Percentiles rank a stretch among this genome's conserved stretches.
Evolutionary conservation across 2,888 invertebrate species (phyloP).

Genomic region (Uloborus plumipes): DNA sequence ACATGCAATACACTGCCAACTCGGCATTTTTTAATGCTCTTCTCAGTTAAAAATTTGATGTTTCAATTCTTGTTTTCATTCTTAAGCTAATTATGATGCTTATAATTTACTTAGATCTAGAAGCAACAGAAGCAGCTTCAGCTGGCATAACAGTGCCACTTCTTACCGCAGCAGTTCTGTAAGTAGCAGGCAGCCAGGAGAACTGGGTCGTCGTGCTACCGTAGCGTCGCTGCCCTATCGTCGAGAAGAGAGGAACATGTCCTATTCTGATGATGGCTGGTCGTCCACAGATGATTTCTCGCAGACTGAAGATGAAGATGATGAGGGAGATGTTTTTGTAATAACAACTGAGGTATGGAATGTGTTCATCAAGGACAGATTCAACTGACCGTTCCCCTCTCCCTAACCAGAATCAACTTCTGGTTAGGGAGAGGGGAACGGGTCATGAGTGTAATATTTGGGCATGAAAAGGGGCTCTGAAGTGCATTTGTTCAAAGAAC

Average conservation of each 20-base stretch:
- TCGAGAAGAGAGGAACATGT: conserved; percentile 70
- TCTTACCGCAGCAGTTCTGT: conserved; percentile 49
- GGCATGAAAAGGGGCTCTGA: too few species aligned
- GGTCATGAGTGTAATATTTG: too few species aligned
- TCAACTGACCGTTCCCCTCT: too few species aligned
- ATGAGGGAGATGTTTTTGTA: conserved; percentile 74
- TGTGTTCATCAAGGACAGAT: neutral
- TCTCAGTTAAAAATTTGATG: too few species aligned
- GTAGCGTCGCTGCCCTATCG: conserved; percentile 60
- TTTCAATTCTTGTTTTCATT: too few species aligned
- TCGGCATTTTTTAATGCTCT: too few species aligned
- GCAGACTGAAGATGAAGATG: conserved; percentile 80
- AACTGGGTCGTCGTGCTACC: conserved; percentile 65
- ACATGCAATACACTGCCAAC: too few species aligned
- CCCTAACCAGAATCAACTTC: too few species aligned
- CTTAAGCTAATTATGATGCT: neutral
- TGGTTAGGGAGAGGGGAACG: too few species aligned
- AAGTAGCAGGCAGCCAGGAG: conserved; percentile 22
- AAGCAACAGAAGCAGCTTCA: conserved; percentile 59
- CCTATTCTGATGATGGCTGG: conserved; percentile 84
- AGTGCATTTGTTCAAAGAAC: too few species aligned
- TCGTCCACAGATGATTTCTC: conserved; percentile 92
- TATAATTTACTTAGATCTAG: conserved; percentile 29
- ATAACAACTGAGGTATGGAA: conserved; percentile 73
- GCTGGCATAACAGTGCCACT: conserved; percentile 57